Conservation (phyloP, 64 coral and sea anemone species). For the Stichodactyla helianthus region DNA sequence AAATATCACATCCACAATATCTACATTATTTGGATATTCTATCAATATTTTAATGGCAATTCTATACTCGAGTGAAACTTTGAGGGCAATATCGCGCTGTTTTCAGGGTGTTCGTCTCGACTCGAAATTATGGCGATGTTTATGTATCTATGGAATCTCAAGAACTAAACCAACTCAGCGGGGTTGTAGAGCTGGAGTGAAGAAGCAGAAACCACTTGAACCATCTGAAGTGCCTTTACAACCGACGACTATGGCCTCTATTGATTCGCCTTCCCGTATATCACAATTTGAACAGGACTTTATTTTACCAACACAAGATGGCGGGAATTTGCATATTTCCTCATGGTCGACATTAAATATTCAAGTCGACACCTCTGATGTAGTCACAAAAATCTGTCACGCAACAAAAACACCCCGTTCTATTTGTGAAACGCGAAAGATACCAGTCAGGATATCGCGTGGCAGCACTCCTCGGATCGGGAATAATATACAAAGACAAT, state of each 20-base stretch:
- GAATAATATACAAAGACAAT: too few species aligned
- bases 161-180: conserved; percentile 28
- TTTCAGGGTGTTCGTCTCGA: background rate
- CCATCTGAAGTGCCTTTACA: background rate
- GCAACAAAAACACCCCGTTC: background rate
- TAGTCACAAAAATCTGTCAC: background rate
- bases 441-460: too few species aligned
- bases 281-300: too few species aligned
- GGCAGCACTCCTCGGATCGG: too few species aligned
- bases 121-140: conserved; percentile 13
- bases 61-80: conserved; percentile 3
- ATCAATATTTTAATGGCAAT: conserved; percentile 5
- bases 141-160: conserved; percentile 18
- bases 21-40: background rate
- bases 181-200: conserved; percentile 19
- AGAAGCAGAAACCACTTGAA: background rate
- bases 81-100: conserved; percentile 23
- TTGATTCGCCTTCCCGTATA: background rate
- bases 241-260: background rate
- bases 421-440: too few species aligned
- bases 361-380: background rate
- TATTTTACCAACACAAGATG: background rate
- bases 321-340: background rate
- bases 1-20: background rate
- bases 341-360: background rate